Conservation (phyloP, 2,888 invertebrate genomes). For the Axea sp. region DNA sequence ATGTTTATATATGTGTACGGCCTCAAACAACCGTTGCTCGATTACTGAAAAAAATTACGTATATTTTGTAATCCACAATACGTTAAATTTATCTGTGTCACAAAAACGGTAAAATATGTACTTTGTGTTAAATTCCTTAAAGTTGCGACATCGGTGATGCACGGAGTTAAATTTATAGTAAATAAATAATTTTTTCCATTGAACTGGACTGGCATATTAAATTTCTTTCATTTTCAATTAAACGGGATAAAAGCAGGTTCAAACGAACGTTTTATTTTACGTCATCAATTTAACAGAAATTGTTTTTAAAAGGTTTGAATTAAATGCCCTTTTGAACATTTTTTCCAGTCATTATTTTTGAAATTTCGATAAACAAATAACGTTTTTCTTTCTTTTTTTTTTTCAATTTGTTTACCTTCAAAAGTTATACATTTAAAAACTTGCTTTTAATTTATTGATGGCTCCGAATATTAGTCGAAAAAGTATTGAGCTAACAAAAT, state of each 20-base stretch:
- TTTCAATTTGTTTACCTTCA: slow-evolving; percentile 5
- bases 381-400: no score
- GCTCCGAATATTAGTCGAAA: neutral
- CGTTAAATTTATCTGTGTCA: neutral
- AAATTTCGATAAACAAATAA: slow-evolving; percentile 20
- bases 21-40: no score
- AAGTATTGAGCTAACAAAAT: no score
- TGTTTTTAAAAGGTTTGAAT: slow-evolving; percentile 36
- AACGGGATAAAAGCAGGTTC: slow-evolving; percentile 18
- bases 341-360: slow-evolving; percentile 26
- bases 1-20: no score
- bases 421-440: slow-evolving; percentile 11
- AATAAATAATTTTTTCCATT: slow-evolving; percentile 41
- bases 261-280: slow-evolving; percentile 21
- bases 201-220: slow-evolving; percentile 29
- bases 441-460: slow-evolving; percentile 3
- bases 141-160: slow-evolving; percentile 5
- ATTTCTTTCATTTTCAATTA: slow-evolving; percentile 41
- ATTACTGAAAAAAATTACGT: no score
- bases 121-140: slow-evolving; percentile 27
- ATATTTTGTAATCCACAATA: no score
- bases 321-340: slow-evolving; percentile 16
- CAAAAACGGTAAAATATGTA: slow-evolving; percentile 10
- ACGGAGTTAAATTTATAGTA: slow-evolving; percentile 18
- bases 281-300: slow-evolving; percentile 32